phyloP scores from a whole-genome alignment of 2,888 invertebrate genomes.

The Chymomyza amoena region DNA sequence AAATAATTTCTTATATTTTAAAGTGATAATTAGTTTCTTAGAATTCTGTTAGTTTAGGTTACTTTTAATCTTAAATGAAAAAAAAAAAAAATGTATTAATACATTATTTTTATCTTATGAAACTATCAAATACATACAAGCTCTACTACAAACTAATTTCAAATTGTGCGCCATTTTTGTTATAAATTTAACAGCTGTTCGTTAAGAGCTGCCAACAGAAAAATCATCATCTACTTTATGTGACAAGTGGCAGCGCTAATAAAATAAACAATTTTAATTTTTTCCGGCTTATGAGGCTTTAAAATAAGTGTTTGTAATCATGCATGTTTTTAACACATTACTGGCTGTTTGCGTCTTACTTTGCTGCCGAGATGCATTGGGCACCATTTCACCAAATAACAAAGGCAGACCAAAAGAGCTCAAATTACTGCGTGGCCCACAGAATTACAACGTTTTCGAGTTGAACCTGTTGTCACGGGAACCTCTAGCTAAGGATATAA shows the following conservation, averaged over 20 bases:
- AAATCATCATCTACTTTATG: neutral
- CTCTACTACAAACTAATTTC: neutral
- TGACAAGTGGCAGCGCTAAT: neutral
- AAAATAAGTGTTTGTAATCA: neutral
- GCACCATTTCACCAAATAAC: constrained; percentile 72
- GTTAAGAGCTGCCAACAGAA: neutral
- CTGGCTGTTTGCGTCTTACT: constrained; percentile 29
- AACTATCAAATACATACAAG: neutral
- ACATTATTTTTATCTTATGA: neutral
- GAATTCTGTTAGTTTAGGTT: constrained; percentile 51
- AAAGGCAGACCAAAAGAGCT: constrained; percentile 63
- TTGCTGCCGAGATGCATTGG: constrained; percentile 10
- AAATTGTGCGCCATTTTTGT: neutral
- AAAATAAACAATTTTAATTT: neutral
- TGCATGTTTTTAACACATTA: neutral
- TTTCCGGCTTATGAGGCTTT: neutral
- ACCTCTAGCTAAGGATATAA: constrained; percentile 85
- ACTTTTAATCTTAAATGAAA: constrained; percentile 25
- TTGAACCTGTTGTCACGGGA: constrained; percentile 84
- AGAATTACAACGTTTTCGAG: constrained; percentile 84
- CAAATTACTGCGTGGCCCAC: constrained; percentile 80
- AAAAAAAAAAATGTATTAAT: neutral
- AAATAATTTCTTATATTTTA: constrained; percentile 53
- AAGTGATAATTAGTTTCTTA: constrained; percentile 67
- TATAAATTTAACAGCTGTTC: neutral